Evolutionary conservation across 2,797 vertebrate genomes (phyloP).

Genomic region (Sebastes paucispinis): DNA sequence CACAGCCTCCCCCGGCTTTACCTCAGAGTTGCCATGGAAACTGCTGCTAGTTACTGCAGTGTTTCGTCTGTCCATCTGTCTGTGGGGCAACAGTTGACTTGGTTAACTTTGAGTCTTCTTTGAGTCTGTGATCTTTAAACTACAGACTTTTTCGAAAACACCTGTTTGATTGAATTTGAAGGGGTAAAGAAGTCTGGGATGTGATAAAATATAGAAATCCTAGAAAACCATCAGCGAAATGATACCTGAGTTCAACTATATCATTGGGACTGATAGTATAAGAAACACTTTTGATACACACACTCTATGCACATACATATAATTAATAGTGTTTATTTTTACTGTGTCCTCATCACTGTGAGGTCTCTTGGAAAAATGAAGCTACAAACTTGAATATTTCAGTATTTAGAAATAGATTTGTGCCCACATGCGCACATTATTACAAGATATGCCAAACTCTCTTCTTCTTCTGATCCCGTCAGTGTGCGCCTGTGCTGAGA

Average conservation of each 20-base stretch:
- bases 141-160: neutral
- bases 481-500: conserved; percentile 16
- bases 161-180: neutral
- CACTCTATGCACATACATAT: neutral
- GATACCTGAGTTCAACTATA: neutral
- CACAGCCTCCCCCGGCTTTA: conserved; percentile 56
- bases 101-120: conserved; percentile 68
- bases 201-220: neutral
- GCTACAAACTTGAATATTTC: conserved; percentile 3
- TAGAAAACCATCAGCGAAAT: neutral
- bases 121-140: conserved; percentile 21
- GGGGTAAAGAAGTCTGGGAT: neutral
- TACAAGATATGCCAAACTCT: conserved; percentile 11
- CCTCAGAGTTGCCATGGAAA: conserved; percentile 82
- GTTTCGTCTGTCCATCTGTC: conserved; percentile 56
- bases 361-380: neutral
- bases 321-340: neutral
- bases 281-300: neutral
- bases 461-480: conserved; percentile 24
- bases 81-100: conserved; percentile 55
- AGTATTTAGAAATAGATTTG: neutral
- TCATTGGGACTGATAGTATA: neutral
- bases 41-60: conserved; percentile 69
- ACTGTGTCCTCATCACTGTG: neutral
- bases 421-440: neutral